phyloP scores from a whole-genome alignment of 1,140 invertebrate species.

The Sogatella furcifera region DNA sequence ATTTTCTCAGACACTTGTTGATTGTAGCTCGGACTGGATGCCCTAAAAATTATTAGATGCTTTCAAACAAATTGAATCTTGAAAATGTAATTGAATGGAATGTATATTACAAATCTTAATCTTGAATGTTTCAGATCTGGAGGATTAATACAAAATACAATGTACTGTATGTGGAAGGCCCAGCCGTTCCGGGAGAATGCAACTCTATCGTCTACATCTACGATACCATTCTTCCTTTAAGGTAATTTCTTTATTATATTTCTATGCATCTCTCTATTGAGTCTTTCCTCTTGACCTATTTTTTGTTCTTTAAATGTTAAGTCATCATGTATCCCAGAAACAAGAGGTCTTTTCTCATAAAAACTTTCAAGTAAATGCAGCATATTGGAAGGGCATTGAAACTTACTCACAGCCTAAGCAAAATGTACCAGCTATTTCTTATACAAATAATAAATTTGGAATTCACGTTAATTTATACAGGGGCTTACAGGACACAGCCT shows the following conservation, averaged over 20 bases:
- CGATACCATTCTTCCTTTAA: constrained; percentile 61
- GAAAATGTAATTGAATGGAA: too few relatives aligned
- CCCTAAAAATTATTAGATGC: too few relatives aligned
- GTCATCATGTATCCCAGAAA: not conserved
- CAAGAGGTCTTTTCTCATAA: not conserved
- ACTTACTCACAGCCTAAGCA: too few relatives aligned
- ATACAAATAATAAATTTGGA: not conserved
- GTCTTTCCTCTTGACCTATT: too few relatives aligned
- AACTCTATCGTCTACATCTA: constrained; percentile 72
- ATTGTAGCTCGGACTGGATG: not conserved
- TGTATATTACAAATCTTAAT: too few relatives aligned
- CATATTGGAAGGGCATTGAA: too few relatives aligned
- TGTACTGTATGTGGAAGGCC: constrained; percentile 79
- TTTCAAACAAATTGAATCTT: too few relatives aligned
- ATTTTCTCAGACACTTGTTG: not conserved
- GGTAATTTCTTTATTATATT: constrained; percentile 23
- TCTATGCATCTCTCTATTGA: not conserved
- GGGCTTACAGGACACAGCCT: not conserved
- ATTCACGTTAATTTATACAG: not conserved
- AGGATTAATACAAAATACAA: constrained; percentile 91
- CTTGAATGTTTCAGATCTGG: constrained; percentile 49
- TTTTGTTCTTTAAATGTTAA: not conserved
- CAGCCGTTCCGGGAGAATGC: constrained; percentile 64
- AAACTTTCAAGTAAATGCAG: not conserved
- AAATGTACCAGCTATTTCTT: too few relatives aligned